Evolutionary conservation across 2,888 invertebrate genomes (phyloP), one percentile per base, ranked within the genome.

Genomic region (Steinernema carpocapsae): DNA sequence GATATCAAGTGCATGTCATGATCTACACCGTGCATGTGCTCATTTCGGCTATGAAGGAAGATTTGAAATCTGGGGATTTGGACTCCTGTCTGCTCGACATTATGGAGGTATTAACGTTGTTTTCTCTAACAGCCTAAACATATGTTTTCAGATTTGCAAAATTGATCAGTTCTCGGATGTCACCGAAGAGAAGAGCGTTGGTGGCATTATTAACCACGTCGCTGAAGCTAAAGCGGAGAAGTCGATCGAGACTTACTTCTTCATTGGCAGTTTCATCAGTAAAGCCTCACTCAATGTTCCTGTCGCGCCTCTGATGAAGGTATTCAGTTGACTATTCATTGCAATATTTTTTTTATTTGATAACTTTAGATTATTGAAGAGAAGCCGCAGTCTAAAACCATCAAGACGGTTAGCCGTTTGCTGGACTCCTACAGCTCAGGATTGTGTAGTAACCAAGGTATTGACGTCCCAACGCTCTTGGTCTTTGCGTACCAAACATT

Each of bases 141-240:
- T 0, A 72, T 32, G 19, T 74, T 70, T 19, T 32, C 83, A 92
- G 91, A 89, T 95, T 4, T 94, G 94, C 80, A 91, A 92, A 56
- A 92, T 93, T 77, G 97, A 97, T 88, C 90, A 97, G 48, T 97
- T 97, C 87, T 95, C 95, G 0, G 90, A 91, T 17, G 90, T 93
- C 3, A 92, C 93, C 0, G 95, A 95, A 87, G 97, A 97, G 88
- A 97, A 96, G 88, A 94, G 95, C 89, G 92, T 96, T 0, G 91
- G 92, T 0, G 93, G 93, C 86, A 92, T 97, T 32, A 92, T 92
- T 6, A 91, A 91, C 14, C 94, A 94, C 88, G 82, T 88, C 43
- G 88, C 89, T 79, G 91, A 91, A 84, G 91, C 90, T 0, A 88
- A 88, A 75, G 88, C 88, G 32, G 92, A 93, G 64, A 95, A 94